Percentiles rank a stretch among this genome's conserved stretches.
Conservation (phyloP, 2,888 invertebrate species). For the Tenthredo livida region DNA sequence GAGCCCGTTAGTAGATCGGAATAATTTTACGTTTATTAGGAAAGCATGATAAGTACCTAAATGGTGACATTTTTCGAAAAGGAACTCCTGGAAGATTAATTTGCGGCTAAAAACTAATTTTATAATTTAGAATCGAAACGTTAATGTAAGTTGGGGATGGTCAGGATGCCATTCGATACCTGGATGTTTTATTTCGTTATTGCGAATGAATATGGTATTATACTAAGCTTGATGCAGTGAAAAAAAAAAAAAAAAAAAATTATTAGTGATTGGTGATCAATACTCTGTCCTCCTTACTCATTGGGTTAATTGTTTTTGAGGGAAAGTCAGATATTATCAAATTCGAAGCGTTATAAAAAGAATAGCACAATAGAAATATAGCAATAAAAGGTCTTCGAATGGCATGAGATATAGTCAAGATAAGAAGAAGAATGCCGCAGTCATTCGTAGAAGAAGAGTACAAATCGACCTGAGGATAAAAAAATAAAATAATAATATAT, state of each 20-base stretch:
- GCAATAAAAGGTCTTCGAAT: conserved; percentile 58
- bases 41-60: background rate
- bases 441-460: conserved; percentile 44
- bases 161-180: background rate
- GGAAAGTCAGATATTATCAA: conserved; percentile 26
- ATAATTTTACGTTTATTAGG: background rate
- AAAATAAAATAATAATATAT: conserved; percentile 26
- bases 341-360: background rate
- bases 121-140: background rate
- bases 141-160: background rate
- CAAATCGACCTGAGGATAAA: conserved; percentile 33
- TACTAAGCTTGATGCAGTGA: background rate
- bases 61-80: background rate
- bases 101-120: background rate
- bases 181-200: background rate
- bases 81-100: background rate
- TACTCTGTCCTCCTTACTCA: conserved; percentile 1
- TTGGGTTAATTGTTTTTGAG: background rate
- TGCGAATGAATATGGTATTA: background rate
- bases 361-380: conserved; percentile 47
- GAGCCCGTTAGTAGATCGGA: background rate
- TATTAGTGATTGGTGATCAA: background rate
- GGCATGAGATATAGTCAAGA: conserved; percentile 13
- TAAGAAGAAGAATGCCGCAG: background rate
- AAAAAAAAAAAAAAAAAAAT: background rate